These are phyloP conservation scores for Neotoma lepida DNA, from an alignment of 2,113 vertebrate genomes.

Conservation along the genomic window DNA sequence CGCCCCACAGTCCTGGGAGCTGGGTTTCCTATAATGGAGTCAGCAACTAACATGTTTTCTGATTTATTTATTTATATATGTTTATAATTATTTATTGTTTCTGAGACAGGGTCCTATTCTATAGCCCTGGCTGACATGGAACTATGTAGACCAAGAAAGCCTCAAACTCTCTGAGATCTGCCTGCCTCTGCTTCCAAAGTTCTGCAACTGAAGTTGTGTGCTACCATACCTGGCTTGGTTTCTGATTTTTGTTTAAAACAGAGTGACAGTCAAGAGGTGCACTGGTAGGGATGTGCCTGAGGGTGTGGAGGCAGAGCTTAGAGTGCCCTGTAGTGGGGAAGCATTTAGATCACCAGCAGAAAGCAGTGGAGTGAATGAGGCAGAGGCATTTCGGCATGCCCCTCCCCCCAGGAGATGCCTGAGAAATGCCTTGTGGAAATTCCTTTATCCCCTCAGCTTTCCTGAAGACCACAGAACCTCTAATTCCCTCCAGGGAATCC, in stretches of 20 bases:
- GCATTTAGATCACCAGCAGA: not conserved
- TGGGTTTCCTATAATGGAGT: not conserved
- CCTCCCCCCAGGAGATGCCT: no score
- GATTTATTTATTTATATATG: not conserved
- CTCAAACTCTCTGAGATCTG: not conserved
- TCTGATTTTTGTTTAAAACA: not conserved
- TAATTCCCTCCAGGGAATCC: not conserved
- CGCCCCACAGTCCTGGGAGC: not conserved
- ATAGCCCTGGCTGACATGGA: not conserved
- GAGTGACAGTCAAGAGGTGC: not conserved
- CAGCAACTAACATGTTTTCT: not conserved
- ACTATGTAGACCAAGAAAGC: not conserved
- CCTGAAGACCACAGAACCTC: not conserved
- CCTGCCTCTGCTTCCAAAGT: not conserved
- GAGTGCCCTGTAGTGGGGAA: not conserved
- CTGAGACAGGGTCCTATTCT: not conserved
- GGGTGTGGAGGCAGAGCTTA: not conserved
- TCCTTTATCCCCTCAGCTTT: not conserved
- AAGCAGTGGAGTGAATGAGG: rapidly evolving
- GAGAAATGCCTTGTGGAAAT: not conserved
- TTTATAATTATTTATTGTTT: not conserved
- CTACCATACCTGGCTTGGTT: not conserved
- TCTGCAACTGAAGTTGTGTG: not conserved
- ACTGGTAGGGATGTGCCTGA: rapidly evolving
- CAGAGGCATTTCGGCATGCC: not conserved